Evolutionary conservation across 2,888 invertebrate genomes (phyloP).

Genomic region (Orchesellides sinensis): DNA sequence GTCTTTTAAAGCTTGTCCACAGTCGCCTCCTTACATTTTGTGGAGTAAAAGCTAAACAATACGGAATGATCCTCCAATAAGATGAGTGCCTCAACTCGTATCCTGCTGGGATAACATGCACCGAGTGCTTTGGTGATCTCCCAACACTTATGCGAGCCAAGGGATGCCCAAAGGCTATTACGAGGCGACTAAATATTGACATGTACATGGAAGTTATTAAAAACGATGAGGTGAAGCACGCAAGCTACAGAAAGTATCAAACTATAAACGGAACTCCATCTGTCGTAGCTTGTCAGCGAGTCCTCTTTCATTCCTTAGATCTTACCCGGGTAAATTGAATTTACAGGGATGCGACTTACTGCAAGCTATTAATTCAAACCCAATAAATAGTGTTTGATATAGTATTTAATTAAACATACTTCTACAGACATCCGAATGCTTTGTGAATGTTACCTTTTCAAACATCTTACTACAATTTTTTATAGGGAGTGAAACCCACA

Average conservation of each 20-base stretch:
- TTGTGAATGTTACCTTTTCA: no score
- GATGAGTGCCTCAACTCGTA: background rate
- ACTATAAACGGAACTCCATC: background rate
- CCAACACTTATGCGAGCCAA: background rate
- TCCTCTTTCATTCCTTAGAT: background rate
- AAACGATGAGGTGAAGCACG: background rate
- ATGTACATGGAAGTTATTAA: background rate
- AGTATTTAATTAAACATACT: no score
- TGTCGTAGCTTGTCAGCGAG: background rate
- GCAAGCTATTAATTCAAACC: no score
- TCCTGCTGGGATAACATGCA: no score
- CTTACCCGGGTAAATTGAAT: background rate
- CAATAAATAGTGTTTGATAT: no score
- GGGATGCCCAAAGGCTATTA: background rate
- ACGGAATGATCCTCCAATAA: background rate
- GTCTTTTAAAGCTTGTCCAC: constrained; percentile 2
- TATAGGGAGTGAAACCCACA: no score
- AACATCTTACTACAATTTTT: no score
- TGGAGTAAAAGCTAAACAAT: background rate
- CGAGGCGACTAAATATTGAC: no score
- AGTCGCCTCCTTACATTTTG: background rate
- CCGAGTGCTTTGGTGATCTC: no score
- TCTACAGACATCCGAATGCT: no score
- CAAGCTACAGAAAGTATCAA: background rate
- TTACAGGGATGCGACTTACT: no score